Base-by-base conservation (phyloP, 2,888 invertebrate genomes). In the Tricholauxania praeusta region DNA sequence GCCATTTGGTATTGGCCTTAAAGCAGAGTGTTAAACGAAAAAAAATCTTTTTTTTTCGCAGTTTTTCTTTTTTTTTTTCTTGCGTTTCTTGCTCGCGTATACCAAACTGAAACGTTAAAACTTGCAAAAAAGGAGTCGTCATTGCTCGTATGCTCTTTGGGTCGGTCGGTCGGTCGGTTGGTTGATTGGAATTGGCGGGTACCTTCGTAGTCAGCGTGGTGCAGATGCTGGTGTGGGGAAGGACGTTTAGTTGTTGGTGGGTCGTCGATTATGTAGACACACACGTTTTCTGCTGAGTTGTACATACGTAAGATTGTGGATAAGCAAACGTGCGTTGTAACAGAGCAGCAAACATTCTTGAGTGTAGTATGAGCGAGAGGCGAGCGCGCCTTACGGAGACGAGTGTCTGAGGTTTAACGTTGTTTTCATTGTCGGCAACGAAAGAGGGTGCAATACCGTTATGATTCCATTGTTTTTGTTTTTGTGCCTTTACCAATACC, bases 1-100 rank as follows among this genome's bases (percentile, higher is more conserved):
- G 78, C 82, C 82, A 83, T 82, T 82, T 82, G 82, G 77, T 81
- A 72, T 75, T 39, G 75, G 68, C 60, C 47, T 57, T 67, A 39
- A 39, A 47, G 39, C 32, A 39, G 32, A 59, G 63, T 68, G 67
- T 39, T 39, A 72, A 66, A 39, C 69, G 65, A 74, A 72, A 77
- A 72, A 71, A 63, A n/a, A 51, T 69, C 47, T 66, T 63, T 63
- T 68, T 55, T 69, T 53, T 64, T 59, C 12, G 19, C 7, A 15
- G 3, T 22, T 28, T 22, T 19, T 47, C 22, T 60, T 62, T 74
- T 67, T 66, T 47, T 66, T 72, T 51, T 66, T 49, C 49, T 69
- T 52, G 39, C 7, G 39, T 39, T 17, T 55, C 55, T 62, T 39
- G 22, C 63, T 65, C 53, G 39, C 39, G 39, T 39, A 39, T 66